Conservation (phyloP, 2,113 vertebrate species). For the Datnioides undecimradiatus region DNA sequence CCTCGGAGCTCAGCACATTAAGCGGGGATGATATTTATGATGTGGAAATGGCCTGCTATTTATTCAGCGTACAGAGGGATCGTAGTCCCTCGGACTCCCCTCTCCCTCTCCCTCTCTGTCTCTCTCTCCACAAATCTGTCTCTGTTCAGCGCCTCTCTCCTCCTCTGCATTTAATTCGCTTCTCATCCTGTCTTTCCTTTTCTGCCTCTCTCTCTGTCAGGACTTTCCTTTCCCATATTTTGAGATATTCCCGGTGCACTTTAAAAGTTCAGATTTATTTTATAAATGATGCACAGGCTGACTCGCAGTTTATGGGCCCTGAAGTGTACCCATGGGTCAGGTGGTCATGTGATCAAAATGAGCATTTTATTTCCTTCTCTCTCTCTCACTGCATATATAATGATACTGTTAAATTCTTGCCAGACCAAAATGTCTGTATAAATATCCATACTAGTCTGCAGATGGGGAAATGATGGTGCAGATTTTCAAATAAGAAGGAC, state of each 20-base stretch:
- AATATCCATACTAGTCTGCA: background rate
- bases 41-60: conserved; percentile 80
- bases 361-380: too few relatives aligned
- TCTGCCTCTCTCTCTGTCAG: background rate
- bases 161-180: conserved; percentile 5
- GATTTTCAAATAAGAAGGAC: background rate
- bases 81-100: conserved; percentile 28
- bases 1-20: conserved; percentile 75
- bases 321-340: background rate
- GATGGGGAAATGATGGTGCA: background rate
- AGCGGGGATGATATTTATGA: conserved; percentile 78
- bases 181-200: background rate
- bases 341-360: background rate
- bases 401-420: background rate
- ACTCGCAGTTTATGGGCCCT: background rate
- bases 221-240: conserved; percentile 15
- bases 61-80: conserved; percentile 74
- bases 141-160: conserved; percentile 16
- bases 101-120: background rate
- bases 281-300: conserved; percentile 1
- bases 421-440: background rate
- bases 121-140: conserved; percentile 13
- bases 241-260: conserved; percentile 1
- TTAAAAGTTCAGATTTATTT: conserved; percentile 3
- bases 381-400: background rate